Evolutionary conservation across 2,113 vertebrate genomes (phyloP), one percentile per base, ranked within the genome.

Genomic region (Psittacus erithacus): DNA sequence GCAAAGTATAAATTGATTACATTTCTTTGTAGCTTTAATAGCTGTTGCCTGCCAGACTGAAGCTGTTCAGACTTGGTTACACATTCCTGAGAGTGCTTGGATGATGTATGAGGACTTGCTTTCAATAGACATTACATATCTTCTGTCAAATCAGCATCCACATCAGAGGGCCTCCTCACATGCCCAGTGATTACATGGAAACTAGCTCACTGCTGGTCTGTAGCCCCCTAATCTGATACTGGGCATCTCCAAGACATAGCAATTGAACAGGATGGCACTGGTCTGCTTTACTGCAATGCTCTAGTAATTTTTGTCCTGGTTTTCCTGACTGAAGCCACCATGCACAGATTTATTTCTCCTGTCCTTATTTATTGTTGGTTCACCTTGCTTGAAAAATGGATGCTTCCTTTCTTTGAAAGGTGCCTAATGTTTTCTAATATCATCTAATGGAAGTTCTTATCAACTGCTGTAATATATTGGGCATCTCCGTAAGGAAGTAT

Each of bases 11-110:
- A 79, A 95, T 84, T 3, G 1, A 94, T 86, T 76, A 67, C 50
- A 52, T 46, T 82, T 78, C 86, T 86, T 93, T 71, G 25, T 68
- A 73, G 43, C 31, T 92, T 68, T 95, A 95, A 91, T 87, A 82
- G 73, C 47, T 82, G 44, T 35, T 82, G 47, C 60, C 74, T 84
- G 53, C 25, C 15, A 59, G 81, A 65, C n/a, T 94, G 86, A 91
- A 73, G 62, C 77, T 87, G 43, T 67, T 95, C 85, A 75, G 68
- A 70, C 68, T 82, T 80, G 86, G 65, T 86, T 92, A 79, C 25
- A n/a, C 25, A 22, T 29, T 50, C 46, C 38, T 71, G 31, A 55
- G 15, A 71, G 68, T 2, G 0, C 24, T 27, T 47, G 69, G 47
- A 47, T 86, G 64, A 94, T 55, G 62, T 3, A 57, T 80, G 12